Evolutionary conservation across 1,140 invertebrate genomes (phyloP), one percentile per base, ranked within the genome.

Genomic region (Drosophila kohkoa): DNA sequence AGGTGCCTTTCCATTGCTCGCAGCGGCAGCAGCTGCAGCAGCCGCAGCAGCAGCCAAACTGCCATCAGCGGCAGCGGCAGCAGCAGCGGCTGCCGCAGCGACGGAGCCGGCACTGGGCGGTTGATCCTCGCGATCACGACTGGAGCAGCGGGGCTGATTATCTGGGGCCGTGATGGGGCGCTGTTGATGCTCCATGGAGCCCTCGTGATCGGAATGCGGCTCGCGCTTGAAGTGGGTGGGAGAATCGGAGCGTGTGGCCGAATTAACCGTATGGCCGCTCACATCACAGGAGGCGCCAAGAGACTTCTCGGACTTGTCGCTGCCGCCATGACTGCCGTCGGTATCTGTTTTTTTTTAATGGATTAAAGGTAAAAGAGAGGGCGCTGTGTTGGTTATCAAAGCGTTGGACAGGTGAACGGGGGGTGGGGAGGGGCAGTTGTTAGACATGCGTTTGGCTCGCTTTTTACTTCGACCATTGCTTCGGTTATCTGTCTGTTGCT

Each of bases 181-280:
- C 87, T 65, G 77, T n/a, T 59, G 69, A 48, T 83, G 89, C 57
- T 92, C 78, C 62, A 93, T 91, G 92, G 83, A 93, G 91, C 79
- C 92, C 93, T 93, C 93, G 93, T 93, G 91, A 70, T 92, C 91
- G 38, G 87, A 91, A 32, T 91, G 83, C 0, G 91, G 91, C 45
- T 92, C 91, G 49, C 91, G 79, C 45, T 92, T 92, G 38, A 92
- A 92, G 51, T 80, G 90, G 67, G 85, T 85, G 62, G 82, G 91
- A 59, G 91, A 91, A 45, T 90, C 86, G 16, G 91, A 82, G 46
- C 78, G 88, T 30, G 74, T 69, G 58, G 71, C 58, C 11, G 64
- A 62, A 1, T 60, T 58, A 28, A 71, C 59, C 52, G 83, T 67
- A 3, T 66, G 71, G 10, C 74, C 67, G 60, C 77, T 89, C 48